A percentile compares a stretch with the other conserved stretches of the same genome.
Evolutionary conservation across 2,797 vertebrate species (phyloP).

Genomic region (Eurystomus glaucurus): DNA sequence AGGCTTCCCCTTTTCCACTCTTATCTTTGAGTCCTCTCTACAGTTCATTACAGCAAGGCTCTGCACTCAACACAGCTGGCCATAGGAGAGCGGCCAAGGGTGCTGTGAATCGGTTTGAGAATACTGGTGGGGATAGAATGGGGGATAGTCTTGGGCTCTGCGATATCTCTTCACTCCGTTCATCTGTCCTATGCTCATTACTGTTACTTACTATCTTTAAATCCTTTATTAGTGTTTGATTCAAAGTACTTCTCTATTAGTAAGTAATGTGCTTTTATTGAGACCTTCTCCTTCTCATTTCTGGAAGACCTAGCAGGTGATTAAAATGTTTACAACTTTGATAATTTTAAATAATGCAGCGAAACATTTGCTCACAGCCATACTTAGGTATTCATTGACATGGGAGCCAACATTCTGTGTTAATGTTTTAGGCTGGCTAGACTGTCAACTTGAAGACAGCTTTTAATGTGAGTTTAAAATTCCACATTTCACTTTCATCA

Average conservation of each 20-base stretch:
- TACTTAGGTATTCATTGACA: constrained; percentile 44
- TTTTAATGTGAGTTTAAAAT: constrained; percentile 40
- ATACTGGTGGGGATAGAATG: not conserved
- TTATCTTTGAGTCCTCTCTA: not conserved
- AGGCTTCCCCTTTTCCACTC: not conserved
- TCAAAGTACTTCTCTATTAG: not conserved
- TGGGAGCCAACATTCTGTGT: not conserved
- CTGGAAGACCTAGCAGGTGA: constrained; percentile 5
- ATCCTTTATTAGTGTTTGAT: not conserved
- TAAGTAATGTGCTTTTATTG: not conserved
- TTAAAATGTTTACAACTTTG: constrained; percentile 39
- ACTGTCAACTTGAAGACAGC: not conserved
- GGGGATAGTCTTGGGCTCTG: not conserved
- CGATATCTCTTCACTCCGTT: not conserved
- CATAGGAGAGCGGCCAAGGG: accelerated
- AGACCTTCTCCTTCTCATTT: not conserved
- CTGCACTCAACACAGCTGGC: not conserved
- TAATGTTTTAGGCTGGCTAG: not conserved
- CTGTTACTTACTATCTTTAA: not conserved
- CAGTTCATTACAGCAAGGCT: not conserved
- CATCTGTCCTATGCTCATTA: not conserved
- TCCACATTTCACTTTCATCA: not conserved
- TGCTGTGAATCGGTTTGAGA: not conserved
- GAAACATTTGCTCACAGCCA: constrained; percentile 14
- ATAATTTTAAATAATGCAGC: constrained; percentile 7